phyloP scores from a whole-genome alignment of 2,888 invertebrate genomes.

The Epistrophe eligans region DNA sequence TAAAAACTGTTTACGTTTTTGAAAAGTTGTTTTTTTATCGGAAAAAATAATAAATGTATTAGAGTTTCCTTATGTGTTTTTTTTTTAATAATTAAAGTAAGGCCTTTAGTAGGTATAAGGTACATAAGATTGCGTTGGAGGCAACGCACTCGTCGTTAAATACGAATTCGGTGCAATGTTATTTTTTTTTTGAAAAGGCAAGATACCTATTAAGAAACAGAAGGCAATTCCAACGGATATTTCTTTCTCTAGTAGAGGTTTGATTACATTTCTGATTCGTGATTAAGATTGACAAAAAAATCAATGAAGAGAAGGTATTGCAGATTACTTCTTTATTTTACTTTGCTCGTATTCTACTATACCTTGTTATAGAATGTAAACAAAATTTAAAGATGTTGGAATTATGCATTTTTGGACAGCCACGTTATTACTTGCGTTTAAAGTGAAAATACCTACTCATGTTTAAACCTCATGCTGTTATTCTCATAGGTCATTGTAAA shows the following conservation, averaged over 20 bases:
- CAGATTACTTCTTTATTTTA: constrained; percentile 7
- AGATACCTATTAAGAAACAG: constrained; percentile 12
- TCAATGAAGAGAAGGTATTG: neutral
- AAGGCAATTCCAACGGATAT: neutral
- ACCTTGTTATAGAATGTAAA: too few species aligned
- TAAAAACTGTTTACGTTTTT: too few species aligned
- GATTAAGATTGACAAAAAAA: constrained; percentile 5
- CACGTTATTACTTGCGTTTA: too few species aligned
- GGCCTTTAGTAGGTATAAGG: neutral
- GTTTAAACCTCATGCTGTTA: too few species aligned
- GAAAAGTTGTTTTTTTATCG: too few species aligned
- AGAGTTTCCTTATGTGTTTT: constrained; percentile 5
- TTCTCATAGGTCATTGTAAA: too few species aligned
- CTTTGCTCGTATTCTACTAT: neutral
- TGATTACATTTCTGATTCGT: constrained; percentile 9
- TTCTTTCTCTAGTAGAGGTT: neutral
- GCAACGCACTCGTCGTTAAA: constrained; percentile 37
- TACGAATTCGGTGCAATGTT: constrained; percentile 11
- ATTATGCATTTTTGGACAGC: too few species aligned
- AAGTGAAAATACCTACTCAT: too few species aligned
- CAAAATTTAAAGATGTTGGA: too few species aligned
- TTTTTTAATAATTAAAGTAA: neutral
- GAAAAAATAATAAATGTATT: neutral
- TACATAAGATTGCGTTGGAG: constrained; percentile 53
- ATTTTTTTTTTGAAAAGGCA: neutral